Base-by-base conservation (phyloP, 64 coral and sea anemone species). In the Dendronephthya gigantea region DNA sequence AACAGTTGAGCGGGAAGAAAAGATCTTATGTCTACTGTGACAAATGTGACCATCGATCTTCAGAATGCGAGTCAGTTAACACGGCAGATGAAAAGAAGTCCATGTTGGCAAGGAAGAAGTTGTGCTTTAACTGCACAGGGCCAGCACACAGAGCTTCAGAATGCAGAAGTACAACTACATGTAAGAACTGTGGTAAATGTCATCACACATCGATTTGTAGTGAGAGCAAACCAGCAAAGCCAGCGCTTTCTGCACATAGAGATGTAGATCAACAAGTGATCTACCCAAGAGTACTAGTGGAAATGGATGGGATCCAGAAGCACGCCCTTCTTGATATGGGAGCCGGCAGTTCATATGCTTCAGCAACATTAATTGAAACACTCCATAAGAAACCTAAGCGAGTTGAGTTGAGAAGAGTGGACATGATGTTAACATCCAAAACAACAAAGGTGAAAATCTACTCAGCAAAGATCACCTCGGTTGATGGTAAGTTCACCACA, bases 101-200 rank as follows among this genome's bases (percentile, higher is more conserved):
- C 48, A 83, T 87, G 37, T 47, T 90, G 51, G 41, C 43, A 17
- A 84, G 32, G 23, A 82, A 90, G 19, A 83, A 37, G 37, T 58
- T 90, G 33, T 90, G 88, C 68, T 90, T 90, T 28, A 91, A 86
- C 83, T 86, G 90, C 30, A 91, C 81, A 23, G 81, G 50, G 32
- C 25, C 50, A 0, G 17, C 49, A 0, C 81, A 87, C 34, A 50
- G 82, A 29, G 84, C 84, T 50, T 50, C 69, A 11, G 49, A 90
- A 66, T 86, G 72, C 38, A 56, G 34, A 81, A 86, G 79, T 48
- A 50, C 70, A 25, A 14, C 29, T 5, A 66, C 58, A 66, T 66
- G 58, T 66, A 22, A 66, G 58, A 66, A 35, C 17, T 35, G 79
- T 38, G 35, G 79, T 22, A 69, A 76, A 35, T 13, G 58, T 13